phyloP scores from a whole-genome alignment of 2,888 invertebrate genomes.

The Cantharis nigra region DNA sequence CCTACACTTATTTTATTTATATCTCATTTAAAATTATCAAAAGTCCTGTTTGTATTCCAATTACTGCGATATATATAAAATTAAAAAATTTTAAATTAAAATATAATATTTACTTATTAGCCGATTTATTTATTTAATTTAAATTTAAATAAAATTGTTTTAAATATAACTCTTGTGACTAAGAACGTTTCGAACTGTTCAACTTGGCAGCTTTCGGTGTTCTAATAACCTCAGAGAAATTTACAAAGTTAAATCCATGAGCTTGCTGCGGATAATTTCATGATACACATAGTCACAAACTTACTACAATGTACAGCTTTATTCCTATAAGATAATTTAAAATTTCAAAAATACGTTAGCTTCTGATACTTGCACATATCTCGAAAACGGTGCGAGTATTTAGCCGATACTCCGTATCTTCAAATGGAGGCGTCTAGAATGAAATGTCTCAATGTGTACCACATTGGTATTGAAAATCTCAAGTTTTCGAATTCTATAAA shows the following conservation, averaged over 20 bases:
- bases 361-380: background rate
- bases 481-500: background rate
- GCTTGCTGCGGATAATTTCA: background rate
- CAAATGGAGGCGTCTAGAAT: too few species aligned
- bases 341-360: background rate
- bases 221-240: conserved; percentile 34
- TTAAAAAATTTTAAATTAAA: background rate
- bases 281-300: background rate
- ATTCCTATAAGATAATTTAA: background rate
- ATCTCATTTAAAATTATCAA: background rate
- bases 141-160: conserved; percentile 31
- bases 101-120: background rate
- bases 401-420: too few species aligned
- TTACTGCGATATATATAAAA: background rate
- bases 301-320: background rate
- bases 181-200: conserved; percentile 24
- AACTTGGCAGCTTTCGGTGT: conserved; percentile 29
- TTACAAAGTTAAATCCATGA: conserved; percentile 10
- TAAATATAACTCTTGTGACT: conserved; percentile 31
- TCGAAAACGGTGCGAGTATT: background rate
- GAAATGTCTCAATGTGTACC: too few species aligned
- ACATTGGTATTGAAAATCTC: too few species aligned
- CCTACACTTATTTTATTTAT: background rate
- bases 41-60: background rate
- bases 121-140: background rate